Evolutionary conservation across 2,797 vertebrate species (phyloP), one percentile per base, ranked within the genome.

Genomic region (Choloepus didactylus): DNA sequence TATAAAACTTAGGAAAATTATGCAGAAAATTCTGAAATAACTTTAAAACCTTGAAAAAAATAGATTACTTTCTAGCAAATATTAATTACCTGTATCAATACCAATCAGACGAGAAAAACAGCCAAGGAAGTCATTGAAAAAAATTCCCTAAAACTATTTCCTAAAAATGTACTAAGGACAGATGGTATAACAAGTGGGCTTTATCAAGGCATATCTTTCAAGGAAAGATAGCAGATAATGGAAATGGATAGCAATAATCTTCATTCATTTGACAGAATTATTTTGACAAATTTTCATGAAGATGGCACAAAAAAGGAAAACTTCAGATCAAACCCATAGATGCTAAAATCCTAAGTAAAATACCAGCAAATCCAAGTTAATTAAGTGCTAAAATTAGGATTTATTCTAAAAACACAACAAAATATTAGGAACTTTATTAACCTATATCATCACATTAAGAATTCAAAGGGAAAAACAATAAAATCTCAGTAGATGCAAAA

Each of bases 341-440:
- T 56, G 25, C 27, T 92, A 75, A 75, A 86, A 81, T 87, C 49
- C n/a, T 41, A 85, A 79, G 51, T 62, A 76, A 94, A 95, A 70
- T 80, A 18, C 10, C 64, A 88, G 41, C 41, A 85, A 81, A 75
- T 92, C 31, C 25, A 88, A 93, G 75, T 82, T 38, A 59, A 82
- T 59, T 59, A 27, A 66, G 54, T n/a, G 89, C 31, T 51, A 51
- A 62, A 87, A 69, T 62, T 89, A 67, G 21, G 6, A n/a, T 82
- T 44, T 59, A 69, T 21, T 73, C 44, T 49, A 29, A 89, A 87
- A 82, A 70, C 60, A 7, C 11, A 73, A 44, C 9, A 76, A 54
- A 29, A 54, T 67, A 84, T n/a, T 31, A 77, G 64, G 15, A 89
- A 69, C 4, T 75, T 77, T 64, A 87, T 89, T 91, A 27, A 35